phyloP scores from a whole-genome alignment of 2,113 vertebrate species.

The Gallinago undulata region DNA sequence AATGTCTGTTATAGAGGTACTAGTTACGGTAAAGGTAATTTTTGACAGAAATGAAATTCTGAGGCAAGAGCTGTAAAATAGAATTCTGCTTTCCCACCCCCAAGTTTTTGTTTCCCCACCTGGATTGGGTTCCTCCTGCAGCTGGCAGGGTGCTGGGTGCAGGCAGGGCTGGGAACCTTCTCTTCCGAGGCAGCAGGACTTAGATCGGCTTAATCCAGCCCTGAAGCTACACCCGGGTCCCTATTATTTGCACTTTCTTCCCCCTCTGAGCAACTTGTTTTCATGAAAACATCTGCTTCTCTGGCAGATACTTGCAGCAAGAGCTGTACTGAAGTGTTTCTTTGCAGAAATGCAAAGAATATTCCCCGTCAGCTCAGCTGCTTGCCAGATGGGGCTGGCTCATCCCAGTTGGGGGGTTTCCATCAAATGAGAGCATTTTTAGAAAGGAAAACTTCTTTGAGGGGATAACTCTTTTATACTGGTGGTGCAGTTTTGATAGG shows the following conservation, averaged over 20 bases:
- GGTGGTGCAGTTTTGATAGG: neutral
- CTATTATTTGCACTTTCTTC: conserved; percentile 21
- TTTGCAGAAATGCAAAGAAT: neutral
- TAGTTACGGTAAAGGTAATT: neutral
- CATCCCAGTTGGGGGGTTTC: neutral
- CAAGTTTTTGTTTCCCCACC: neutral
- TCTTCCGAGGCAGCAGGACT: neutral
- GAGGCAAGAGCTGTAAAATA: neutral
- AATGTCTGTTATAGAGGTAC: neutral
- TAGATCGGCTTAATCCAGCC: neutral
- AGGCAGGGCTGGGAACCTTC: neutral
- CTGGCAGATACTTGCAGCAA: neutral
- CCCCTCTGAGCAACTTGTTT: conserved; percentile 29
- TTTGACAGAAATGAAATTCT: neutral
- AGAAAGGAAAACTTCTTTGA: neutral
- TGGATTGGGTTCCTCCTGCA: neutral
- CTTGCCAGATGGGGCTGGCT: neutral
- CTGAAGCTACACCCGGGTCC: neutral
- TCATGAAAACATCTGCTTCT: conserved; percentile 37
- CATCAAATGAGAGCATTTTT: neutral
- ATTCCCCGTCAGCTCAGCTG: neutral
- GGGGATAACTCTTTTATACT: neutral
- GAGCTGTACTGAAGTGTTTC: neutral
- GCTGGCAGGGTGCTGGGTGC: neutral
- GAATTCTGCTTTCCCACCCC: neutral